Conservation (phyloP, 2,888 invertebrate genomes). For the Sipunculus nudus region DNA sequence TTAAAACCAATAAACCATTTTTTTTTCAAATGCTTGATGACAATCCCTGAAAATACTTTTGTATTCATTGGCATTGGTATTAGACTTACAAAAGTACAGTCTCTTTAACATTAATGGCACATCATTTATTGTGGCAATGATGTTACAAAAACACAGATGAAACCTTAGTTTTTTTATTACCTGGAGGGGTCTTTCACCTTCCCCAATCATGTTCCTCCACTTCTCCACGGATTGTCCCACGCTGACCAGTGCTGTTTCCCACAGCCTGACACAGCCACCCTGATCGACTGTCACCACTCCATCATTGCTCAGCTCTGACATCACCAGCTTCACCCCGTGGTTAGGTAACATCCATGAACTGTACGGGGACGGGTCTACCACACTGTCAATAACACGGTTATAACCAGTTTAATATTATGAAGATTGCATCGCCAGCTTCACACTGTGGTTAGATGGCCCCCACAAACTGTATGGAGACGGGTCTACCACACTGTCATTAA, state of each 20-base stretch:
- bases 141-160: too few relatives aligned
- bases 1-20: too few relatives aligned
- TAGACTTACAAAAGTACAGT: too few relatives aligned
- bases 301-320: slow-evolving; percentile 67
- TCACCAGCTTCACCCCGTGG: slow-evolving; percentile 66
- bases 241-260: slow-evolving; percentile 69
- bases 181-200: slow-evolving; percentile 57
- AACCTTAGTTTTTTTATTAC: slow-evolving; percentile 44
- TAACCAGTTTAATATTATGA: not conserved
- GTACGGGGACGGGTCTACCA: slow-evolving; percentile 60
- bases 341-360: slow-evolving; percentile 68
- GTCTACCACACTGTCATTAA: slow-evolving; percentile 27
- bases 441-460: slow-evolving; percentile 66
- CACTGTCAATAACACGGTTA: slow-evolving; percentile 19
- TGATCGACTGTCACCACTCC: slow-evolving; percentile 72
- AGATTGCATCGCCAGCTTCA: slow-evolving; percentile 65
- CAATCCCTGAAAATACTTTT: too few relatives aligned
- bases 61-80: too few relatives aligned
- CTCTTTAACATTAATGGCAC: too few relatives aligned
- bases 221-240: slow-evolving; percentile 68
- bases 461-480: slow-evolving; percentile 68
- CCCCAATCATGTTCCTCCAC: slow-evolving; percentile 69
- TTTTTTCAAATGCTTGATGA: too few relatives aligned
- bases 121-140: too few relatives aligned
- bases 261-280: slow-evolving; percentile 70